Evolutionary conservation across 2,113 vertebrate genomes (phyloP), one percentile per base, ranked within the genome.

Genomic region (Ctenomys sociabilis): DNA sequence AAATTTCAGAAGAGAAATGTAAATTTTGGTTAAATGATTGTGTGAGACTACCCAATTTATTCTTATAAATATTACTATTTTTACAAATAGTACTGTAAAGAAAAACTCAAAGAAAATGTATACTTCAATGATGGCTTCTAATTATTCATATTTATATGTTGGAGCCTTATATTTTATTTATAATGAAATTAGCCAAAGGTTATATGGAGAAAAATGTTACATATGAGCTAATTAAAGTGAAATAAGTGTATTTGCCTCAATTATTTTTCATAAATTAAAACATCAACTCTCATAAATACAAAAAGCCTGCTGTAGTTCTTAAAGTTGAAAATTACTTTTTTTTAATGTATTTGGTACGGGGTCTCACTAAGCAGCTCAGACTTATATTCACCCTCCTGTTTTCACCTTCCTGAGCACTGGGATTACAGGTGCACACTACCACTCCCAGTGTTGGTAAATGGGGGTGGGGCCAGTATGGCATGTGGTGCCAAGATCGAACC

Each of bases 1-100:
- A 52, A 19, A 30, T 82, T 94, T 90, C 82, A 81, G 21, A 96
- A 85, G 64, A 57, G 75, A 90, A 92, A 93, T 89, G 22, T 35
- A 52, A 5, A 32, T 54, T 93, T 95, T 86, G 30, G 70, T 40
- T 40, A 37, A 78, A 37, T 7, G 85, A 17, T n/a, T 92, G 49
- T 75, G 26, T 93, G 61, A 78, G 84, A 95, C 81, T 28, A 85
- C 83, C 2, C 9, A 57, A 52, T 68, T 70, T 75, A 63, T 52
- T 93, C 64, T 82, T 52, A 40, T 5, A 45, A 24, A 32, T 89
- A n/a, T 32, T 94, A 89, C 72, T 73, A 88, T 17, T 83, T 92
- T 68, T 49, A 72, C 35, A 14, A 32, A 21, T 73, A 45, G 10
- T 89, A 37, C 12, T 88, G 57, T 75, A 45, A n/a, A 88, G n/a